Percentiles rank a stretch among this genome's conserved stretches.
Conservation (phyloP, 2,888 invertebrate species). For the Tolmerus cingulatus region DNA sequence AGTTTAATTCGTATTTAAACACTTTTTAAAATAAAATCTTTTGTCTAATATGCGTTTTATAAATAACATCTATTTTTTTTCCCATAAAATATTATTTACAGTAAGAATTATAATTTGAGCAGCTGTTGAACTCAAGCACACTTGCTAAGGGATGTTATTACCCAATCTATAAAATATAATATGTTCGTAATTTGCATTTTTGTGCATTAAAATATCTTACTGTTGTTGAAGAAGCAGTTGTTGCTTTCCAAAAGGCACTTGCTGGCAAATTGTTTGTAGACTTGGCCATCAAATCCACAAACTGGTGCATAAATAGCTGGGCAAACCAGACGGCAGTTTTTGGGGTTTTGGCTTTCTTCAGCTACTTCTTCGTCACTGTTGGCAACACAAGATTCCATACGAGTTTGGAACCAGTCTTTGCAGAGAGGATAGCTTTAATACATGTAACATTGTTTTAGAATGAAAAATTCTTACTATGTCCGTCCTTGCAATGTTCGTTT, state of each 20-base stretch:
- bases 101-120: no score
- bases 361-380: neutral
- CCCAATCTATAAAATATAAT: neutral
- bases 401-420: conserved; percentile 9
- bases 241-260: neutral
- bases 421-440: neutral
- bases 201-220: neutral
- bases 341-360: neutral
- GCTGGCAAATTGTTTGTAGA: neutral
- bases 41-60: no score
- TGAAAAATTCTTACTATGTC: neutral
- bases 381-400: neutral
- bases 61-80: no score
- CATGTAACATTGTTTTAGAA: neutral
- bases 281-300: conserved; percentile 15
- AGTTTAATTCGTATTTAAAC: no score
- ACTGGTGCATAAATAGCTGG: conserved; percentile 5
- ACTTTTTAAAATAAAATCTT: no score
- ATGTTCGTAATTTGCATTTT: neutral
- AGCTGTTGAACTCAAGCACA: no score
- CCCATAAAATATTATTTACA: no score
- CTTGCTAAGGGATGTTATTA: no score
- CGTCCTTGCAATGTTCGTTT: conserved; percentile 11
- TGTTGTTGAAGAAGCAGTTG: neutral
- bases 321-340: neutral